Evolutionary conservation across 1,140 invertebrate species (phyloP).

Genomic region (Rhizoglyphus robini): DNA sequence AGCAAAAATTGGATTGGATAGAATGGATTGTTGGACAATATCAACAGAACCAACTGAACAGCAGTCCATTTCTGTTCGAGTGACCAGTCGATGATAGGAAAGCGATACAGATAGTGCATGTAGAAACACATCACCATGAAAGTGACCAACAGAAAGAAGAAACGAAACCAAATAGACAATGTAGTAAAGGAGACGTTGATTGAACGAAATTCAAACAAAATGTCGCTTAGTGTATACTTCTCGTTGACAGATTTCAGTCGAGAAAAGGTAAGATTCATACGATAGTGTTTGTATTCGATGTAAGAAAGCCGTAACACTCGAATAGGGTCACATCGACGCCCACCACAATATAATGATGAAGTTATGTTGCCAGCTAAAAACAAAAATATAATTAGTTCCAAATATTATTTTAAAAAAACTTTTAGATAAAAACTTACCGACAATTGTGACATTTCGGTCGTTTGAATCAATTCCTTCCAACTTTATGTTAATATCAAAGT

Average conservation of each 20-base stretch:
- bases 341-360: slow-evolving; percentile 20
- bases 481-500: slow-evolving; percentile 15
- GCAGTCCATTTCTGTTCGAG: slow-evolving; percentile 96
- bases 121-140: slow-evolving; percentile 86
- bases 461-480: slow-evolving; percentile 5
- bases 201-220: slow-evolving; percentile 53
- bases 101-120: slow-evolving; percentile 70
- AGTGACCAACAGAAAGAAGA: slow-evolving; percentile 73
- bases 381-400: background rate
- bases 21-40: slow-evolving; percentile 85
- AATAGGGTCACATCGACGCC: slow-evolving; percentile 21
- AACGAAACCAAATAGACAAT: slow-evolving; percentile 90
- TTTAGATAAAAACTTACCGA: background rate
- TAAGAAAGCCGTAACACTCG: slow-evolving; percentile 18
- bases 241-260: slow-evolving; percentile 17
- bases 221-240: slow-evolving; percentile 20
- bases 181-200: slow-evolving; percentile 90
- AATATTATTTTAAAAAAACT: slow-evolving; percentile 4
- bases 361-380: background rate
- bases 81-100: slow-evolving; percentile 80
- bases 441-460: background rate
- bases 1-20: slow-evolving; percentile 79
- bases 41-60: slow-evolving; percentile 66
- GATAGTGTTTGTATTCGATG: slow-evolving; percentile 18
- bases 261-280: slow-evolving; percentile 16